These are phyloP conservation scores for Daubentonia madagascariensis DNA, from an alignment of 2,113 vertebrate genomes.

Conservation along the genomic window DNA sequence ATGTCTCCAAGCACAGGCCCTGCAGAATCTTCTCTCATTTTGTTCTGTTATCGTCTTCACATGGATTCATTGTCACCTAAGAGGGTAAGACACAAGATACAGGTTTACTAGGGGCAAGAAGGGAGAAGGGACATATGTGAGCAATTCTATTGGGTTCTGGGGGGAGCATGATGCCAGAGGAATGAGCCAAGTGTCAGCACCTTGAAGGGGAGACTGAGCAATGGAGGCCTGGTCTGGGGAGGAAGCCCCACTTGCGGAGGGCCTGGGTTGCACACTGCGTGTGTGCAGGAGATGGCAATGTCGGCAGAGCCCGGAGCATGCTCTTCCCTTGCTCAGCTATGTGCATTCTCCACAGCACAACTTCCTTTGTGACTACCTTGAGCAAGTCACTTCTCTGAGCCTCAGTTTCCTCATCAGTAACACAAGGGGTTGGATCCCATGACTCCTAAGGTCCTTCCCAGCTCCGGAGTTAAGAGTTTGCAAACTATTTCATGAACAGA, in stretches of 20 bases:
- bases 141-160: neutral
- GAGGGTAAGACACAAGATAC: neutral
- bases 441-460: neutral
- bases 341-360: neutral
- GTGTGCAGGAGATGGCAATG: neutral
- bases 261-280: neutral
- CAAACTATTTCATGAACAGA: neutral
- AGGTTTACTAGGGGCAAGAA: neutral
- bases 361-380: neutral
- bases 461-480: neutral
- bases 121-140: rapidly evolving
- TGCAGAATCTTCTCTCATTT: neutral
- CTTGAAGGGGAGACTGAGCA: neutral
- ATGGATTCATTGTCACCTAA: neutral
- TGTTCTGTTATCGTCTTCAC: neutral
- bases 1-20: neutral
- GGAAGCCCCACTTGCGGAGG: neutral
- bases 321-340: neutral
- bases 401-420: neutral
- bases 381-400: neutral
- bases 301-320: neutral
- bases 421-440: neutral
- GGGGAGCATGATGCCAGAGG: neutral
- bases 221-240: neutral
- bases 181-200: neutral